Percentiles rank a stretch among this genome's conserved stretches.
These are phyloP conservation scores for Coryphaenoides rupestris DNA, from an alignment of 2,113 vertebrate species.

Conservation along the genomic window DNA sequence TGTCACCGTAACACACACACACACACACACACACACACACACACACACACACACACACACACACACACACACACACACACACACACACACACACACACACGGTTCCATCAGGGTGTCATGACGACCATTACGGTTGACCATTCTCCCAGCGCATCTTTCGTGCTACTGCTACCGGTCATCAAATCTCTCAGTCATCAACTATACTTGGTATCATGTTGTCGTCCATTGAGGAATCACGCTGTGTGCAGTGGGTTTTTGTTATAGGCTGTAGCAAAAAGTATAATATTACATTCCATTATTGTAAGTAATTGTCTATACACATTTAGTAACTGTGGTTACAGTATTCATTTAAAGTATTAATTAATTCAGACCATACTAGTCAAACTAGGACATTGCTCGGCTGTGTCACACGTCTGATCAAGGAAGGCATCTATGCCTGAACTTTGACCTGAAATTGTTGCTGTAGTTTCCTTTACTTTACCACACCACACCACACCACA, in stretches of 20 bases:
- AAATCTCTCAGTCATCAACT: constrained; percentile 25
- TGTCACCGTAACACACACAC: constrained; percentile 18
- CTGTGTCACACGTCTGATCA: constrained; percentile 51
- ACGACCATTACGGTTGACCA: constrained; percentile 21
- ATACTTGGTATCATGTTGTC: constrained; percentile 6
- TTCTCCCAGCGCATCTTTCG: constrained; percentile 25
- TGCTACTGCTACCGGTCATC: constrained; percentile 33
- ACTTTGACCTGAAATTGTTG: constrained; percentile 17
- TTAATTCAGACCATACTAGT: not conserved
- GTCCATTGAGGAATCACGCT: not conserved
- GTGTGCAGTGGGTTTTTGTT: no score
- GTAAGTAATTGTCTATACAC: no score
- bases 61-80: constrained; percentile 12
- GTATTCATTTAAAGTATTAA: no score
- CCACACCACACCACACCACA: no score
- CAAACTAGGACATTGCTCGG: constrained; percentile 48
- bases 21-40: constrained; percentile 12
- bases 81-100: constrained; percentile 14
- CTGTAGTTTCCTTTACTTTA: constrained; percentile 11
- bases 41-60: constrained; percentile 12
- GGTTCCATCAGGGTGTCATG: constrained; percentile 37
- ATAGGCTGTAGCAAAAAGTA: no score
- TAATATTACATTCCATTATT: no score
- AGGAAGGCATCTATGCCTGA: constrained; percentile 19
- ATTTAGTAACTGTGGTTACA: no score